Base-by-base conservation (phyloP, 2,113 vertebrate species). In the Megaleporinus macrocephalus region DNA sequence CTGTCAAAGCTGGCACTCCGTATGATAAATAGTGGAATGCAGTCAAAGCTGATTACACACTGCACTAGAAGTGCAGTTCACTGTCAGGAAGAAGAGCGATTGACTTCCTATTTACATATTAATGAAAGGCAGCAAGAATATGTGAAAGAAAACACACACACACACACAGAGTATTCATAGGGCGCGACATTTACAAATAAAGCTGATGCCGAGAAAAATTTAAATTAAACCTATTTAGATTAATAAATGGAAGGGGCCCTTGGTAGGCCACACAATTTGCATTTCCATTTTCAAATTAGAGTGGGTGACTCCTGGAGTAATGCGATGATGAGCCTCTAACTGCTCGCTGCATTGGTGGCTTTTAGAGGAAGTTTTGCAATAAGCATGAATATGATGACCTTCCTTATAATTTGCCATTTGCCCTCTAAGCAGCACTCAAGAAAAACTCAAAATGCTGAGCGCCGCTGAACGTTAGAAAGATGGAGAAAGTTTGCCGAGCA, bases 51-150 rank as follows among this genome's bases (percentile, higher is more conserved):
- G 95, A 99, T 98, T 98, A 97, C 96, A 96, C 96, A 97, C 95
- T 92, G 95, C 93, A 91, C 92, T 95, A 95, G 94, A 95, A 97
- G 97, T 96, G 96, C 95, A 95, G 96, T 91, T 94, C 83, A 93
- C 95, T 95, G 96, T 97, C 94, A 95, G 94, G 88, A 86, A 96
- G 95, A 97, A 97, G 96, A 98, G 94, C 94, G 94, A 98, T 97
- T 97, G 97, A 98, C 97, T 99, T 96, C 94, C 96, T 95, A 99
- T 99, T 99, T 98, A 97, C 97, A 98, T 99, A 98, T 98, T 99
- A 99, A 99, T 99, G 97, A 97, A 96, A 95, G 97, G 97, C 97
- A 98, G 83, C 73, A 85, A 84, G 81, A 84, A 87, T 82, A 84
- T 83, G 93, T 94, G 94, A 94, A 96, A 96, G 96, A 95, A 97